Evolutionary conservation across 2,797 vertebrate species (phyloP).

Genomic region (Botia kubotai): DNA sequence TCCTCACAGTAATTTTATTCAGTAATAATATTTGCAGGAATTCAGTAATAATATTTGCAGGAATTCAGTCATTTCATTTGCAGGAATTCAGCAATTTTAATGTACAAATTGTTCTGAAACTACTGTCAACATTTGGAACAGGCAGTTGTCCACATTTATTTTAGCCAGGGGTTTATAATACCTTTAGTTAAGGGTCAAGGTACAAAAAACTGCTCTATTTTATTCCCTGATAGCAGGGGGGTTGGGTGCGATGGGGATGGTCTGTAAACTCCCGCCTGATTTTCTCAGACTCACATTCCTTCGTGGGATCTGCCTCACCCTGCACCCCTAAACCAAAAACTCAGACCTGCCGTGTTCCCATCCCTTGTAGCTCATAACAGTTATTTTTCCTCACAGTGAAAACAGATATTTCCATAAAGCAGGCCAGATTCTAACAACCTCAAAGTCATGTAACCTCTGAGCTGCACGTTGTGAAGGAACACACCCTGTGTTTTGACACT

Average conservation of each 20-base stretch:
- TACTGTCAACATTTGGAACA: constrained; percentile 55
- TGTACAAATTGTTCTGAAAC: not conserved
- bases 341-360: constrained; percentile 46
- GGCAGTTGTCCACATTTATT: constrained; percentile 66
- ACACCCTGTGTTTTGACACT: constrained; percentile 41
- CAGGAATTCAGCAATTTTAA: constrained; percentile 48
- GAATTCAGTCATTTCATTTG: constrained; percentile 44
- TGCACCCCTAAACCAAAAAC: constrained; percentile 10
- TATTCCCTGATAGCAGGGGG: constrained; percentile 29
- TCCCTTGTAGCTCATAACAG: constrained; percentile 25
- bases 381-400: constrained; percentile 11
- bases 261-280: constrained; percentile 61
- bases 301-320: constrained; percentile 52
- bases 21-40: constrained; percentile 47
- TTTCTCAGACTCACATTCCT: constrained; percentile 60
- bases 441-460: constrained; percentile 46
- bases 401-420: constrained; percentile 30
- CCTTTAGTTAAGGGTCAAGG: constrained; percentile 73
- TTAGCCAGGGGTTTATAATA: constrained; percentile 73
- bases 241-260: constrained; percentile 40
- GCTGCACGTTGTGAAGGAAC: constrained; percentile 1
- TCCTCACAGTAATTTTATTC: not conserved
- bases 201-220: constrained; percentile 63
- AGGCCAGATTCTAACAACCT: constrained; percentile 19
- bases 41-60: constrained; percentile 39